Percentiles rank a stretch among this genome's conserved stretches.
Evolutionary conservation across 2,113 vertebrate species (phyloP).

Genomic region (Podarcis raffonei): DNA sequence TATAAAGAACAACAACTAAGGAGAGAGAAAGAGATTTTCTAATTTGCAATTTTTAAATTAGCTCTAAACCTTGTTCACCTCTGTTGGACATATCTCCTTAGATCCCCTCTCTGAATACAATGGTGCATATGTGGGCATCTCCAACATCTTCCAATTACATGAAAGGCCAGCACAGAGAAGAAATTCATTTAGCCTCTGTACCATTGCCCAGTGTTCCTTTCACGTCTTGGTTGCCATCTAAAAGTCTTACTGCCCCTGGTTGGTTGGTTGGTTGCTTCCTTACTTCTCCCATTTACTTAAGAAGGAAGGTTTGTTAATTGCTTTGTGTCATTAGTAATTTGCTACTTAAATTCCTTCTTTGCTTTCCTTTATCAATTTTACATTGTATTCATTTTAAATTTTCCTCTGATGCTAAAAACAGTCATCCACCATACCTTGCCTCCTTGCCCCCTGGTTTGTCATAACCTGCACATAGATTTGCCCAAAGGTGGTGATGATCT

Average conservation of each 20-base stretch:
- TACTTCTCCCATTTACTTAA: background rate
- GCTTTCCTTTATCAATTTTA: background rate
- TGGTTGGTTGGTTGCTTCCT: background rate
- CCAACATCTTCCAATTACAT: background rate
- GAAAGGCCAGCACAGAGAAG: background rate
- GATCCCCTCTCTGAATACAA: background rate
- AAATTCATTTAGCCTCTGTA: background rate
- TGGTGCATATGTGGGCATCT: background rate
- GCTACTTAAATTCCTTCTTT: background rate
- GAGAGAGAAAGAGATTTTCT: constrained; percentile 1
- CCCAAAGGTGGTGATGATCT: background rate
- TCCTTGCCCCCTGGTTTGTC: background rate
- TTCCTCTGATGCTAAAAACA: background rate
- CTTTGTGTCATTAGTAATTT: background rate
- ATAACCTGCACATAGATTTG: background rate
- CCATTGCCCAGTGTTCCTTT: background rate
- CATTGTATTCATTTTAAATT: background rate
- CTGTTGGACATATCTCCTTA: background rate
- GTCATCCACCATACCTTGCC: background rate
- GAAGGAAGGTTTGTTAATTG: background rate
- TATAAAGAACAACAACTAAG: constrained; percentile 1
- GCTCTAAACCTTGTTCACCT: background rate
- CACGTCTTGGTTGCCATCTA: background rate
- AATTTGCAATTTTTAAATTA: background rate
- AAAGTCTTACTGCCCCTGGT: background rate